Base-by-base conservation (phyloP, 2,113 vertebrate species). In the Lepidothrix coronata region DNA sequence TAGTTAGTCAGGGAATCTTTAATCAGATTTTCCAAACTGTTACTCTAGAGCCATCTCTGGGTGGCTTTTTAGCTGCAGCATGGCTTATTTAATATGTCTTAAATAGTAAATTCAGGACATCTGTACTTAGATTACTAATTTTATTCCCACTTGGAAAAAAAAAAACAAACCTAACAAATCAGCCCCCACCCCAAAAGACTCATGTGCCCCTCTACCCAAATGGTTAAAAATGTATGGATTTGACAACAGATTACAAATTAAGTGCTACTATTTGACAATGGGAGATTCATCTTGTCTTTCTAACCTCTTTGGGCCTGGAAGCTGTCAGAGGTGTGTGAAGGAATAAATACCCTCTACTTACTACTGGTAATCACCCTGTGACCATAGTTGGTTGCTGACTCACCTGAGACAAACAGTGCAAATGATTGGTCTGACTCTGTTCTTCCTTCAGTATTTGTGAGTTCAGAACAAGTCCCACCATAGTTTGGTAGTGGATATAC, bases 1-100 rank as follows among this genome's bases (percentile, higher is more conserved):
- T 65, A 84, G 67, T 68, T 49, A 83, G 14, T 18, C 0, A 2
- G 15, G 19, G 65, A 87, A 22, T 52, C 73, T 90, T 83, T 71
- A 59, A 49, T 44, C 41, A 85, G 61, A 46, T 78, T 83, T 67
- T 93, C 44, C 70, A 71, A 65, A 48, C 35, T 78, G 89, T 86
- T 93, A n/a, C 84, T 84, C 78, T 67, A 91, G 93, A 94, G 86
- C 70, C 86, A 91, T 89, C 84, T 93, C 84, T 95, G 89, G 77
- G 73, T 85, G 49, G 41, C 52, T 91, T 74, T 91, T 82, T 41
- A 81, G 76, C 27, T 91, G 25, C 51, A 87, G 13, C 37, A 33
- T 8, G 18, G 19, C 27, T 89, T 93, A n/a, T n/a, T 52, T 39
- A 21, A 19, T 77, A 23, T 30, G 5, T 33, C 35, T 77, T 23